Percentiles rank a stretch among this genome's conserved stretches.
Evolutionary conservation across 1,140 invertebrate genomes (phyloP).

Genomic region (Heliothis virescens): DNA sequence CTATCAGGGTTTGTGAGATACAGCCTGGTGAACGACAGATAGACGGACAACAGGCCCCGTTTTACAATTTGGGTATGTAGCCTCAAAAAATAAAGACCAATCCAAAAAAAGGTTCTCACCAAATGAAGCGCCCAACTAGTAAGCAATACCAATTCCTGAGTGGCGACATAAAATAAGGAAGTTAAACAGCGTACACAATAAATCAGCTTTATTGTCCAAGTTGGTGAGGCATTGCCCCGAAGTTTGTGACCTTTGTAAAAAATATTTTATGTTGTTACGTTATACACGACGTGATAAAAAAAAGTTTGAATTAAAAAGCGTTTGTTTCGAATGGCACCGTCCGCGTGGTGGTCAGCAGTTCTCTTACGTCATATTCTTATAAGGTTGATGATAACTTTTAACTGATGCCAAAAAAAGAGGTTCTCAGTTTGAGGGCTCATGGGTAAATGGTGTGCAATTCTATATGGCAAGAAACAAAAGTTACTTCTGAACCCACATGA

Average conservation of each 20-base stretch:
- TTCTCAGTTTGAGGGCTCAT: too few species aligned
- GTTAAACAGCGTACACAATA: constrained; percentile 14
- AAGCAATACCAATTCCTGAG: constrained; percentile 3
- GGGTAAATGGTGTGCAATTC: too few species aligned
- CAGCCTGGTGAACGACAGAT: too few species aligned
- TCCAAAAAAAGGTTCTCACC: neutral
- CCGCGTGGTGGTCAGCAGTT: neutral
- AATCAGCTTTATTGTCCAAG: constrained; percentile 34
- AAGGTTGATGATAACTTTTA: too few species aligned
- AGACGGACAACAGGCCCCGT: too few species aligned
- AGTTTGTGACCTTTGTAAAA: constrained; percentile 33
- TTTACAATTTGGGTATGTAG: too few species aligned
- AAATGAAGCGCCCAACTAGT: neutral
- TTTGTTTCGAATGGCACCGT: neutral
- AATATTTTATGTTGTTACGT: constrained; percentile 23
- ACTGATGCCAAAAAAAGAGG: too few species aligned
- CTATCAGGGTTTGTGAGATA: too few species aligned
- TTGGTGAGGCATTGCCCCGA: constrained; percentile 1
- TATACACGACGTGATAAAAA: constrained; percentile 8
- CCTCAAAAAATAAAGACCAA: too few species aligned
- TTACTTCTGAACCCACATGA: too few species aligned
- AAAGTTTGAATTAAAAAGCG: neutral
- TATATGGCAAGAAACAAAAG: too few species aligned
- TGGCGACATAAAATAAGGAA: neutral
- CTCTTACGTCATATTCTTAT: too few species aligned